Conservation (phyloP, 2,888 invertebrate species). For the Meteorus cinctellus region DNA sequence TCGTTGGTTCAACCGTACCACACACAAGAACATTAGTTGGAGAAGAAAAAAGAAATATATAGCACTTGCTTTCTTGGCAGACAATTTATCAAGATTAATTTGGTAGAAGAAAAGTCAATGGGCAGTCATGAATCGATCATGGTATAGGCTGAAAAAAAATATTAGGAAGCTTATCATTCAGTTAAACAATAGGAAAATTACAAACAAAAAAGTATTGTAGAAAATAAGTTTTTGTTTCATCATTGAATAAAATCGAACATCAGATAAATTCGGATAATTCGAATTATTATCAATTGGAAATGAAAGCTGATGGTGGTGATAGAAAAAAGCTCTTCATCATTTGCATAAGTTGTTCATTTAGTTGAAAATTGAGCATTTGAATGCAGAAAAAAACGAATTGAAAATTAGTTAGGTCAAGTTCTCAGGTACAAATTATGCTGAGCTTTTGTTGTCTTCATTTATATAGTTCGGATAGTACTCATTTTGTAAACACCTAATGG, state of each 20-base stretch:
- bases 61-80: slow-evolving; percentile 41
- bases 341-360: neutral
- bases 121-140: slow-evolving; percentile 52
- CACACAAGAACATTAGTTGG: neutral
- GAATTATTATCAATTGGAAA: neutral
- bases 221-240: too few relatives aligned
- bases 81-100: slow-evolving; percentile 50
- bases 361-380: neutral
- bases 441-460: neutral
- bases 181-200: too few relatives aligned
- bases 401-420: slow-evolving; percentile 9
- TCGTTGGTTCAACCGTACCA: neutral
- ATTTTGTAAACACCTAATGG: slow-evolving; percentile 53
- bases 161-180: too few relatives aligned
- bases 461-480: slow-evolving; percentile 52
- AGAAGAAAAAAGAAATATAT: slow-evolving; percentile 2
- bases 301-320: neutral
- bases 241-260: too few relatives aligned
- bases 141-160: neutral
- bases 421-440: neutral
- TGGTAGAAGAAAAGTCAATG: slow-evolving; percentile 58
- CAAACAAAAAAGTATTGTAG: too few relatives aligned
- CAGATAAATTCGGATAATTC: neutral
- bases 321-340: neutral
- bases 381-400: neutral